Conservation (phyloP, 2,113 vertebrate genomes). For the Gambusia holbrooki region DNA sequence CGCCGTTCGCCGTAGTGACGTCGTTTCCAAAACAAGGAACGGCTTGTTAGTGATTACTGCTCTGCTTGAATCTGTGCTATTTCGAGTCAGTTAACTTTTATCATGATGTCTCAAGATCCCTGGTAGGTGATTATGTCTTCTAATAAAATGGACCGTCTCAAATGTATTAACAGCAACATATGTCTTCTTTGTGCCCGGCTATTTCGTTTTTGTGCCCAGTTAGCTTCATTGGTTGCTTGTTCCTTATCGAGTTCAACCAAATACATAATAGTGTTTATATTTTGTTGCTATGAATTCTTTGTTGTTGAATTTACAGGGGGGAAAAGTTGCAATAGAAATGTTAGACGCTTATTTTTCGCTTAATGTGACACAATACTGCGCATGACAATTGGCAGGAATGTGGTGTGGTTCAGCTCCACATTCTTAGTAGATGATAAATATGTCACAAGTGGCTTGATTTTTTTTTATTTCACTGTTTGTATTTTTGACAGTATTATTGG, state of each 20-base stretch:
- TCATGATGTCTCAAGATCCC: constrained; percentile 77
- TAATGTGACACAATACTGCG: neutral
- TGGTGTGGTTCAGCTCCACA: no score
- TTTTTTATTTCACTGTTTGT: no score
- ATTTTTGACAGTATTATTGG: no score
- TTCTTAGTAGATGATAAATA: no score
- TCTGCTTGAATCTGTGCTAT: neutral
- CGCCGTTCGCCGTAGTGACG: constrained; percentile 61
- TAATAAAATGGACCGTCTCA: no score
- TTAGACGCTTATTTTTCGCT: neutral
- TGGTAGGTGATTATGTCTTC: constrained; percentile 62
- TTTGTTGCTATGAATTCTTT: neutral
- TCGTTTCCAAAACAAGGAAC: constrained; percentile 70
- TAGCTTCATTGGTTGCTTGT: constrained; percentile 31
- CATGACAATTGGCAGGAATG: neutral
- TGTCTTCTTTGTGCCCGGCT: neutral
- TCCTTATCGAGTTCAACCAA: neutral
- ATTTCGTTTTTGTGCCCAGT: neutral
- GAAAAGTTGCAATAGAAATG: neutral
- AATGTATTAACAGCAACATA: neutral
- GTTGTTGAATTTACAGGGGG: neutral
- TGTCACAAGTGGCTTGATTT: no score
- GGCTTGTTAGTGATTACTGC: neutral
- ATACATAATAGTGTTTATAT: neutral
- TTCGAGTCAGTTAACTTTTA: neutral